phyloP scores from a whole-genome alignment of 2,113 vertebrate species.

The Eleginops maclovinus region DNA sequence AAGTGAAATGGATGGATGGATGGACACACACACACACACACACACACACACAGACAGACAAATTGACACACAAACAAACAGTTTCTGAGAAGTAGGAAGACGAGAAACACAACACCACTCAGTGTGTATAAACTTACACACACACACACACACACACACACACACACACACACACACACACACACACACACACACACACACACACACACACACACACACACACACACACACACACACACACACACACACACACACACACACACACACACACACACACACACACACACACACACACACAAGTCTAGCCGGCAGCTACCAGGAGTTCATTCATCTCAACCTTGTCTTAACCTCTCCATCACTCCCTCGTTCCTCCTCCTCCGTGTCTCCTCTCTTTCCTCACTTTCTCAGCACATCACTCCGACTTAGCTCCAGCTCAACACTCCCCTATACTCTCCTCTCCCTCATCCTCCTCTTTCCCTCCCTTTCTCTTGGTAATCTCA shows the following conservation, averaged over 20 bases:
- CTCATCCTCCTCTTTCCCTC: constrained; percentile 15
- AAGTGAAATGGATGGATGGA: constrained; percentile 64
- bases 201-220: constrained; percentile 24
- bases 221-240: too few relatives aligned
- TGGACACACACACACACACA: constrained; percentile 14
- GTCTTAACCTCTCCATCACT: constrained; percentile 57
- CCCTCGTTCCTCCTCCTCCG: constrained; percentile 28
- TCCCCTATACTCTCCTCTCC: not conserved
- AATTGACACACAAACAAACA: constrained; percentile 23
- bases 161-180: constrained; percentile 27
- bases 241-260: too few relatives aligned
- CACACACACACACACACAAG: constrained; percentile 4
- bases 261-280: constrained; percentile 24
- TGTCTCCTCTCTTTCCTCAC: constrained; percentile 40
- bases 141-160: constrained; percentile 9
- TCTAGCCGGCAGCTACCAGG: constrained; percentile 35
- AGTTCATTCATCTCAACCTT: constrained; percentile 73
- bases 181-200: not conserved
- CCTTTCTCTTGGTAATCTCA: not conserved
- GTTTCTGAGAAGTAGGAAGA: constrained; percentile 70
- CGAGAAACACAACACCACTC: constrained; percentile 65
- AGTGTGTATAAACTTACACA: constrained; percentile 39
- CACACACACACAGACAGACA: constrained; percentile 18
- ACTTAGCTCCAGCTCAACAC: constrained; percentile 18
- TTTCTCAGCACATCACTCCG: constrained; percentile 24